Evolutionary conservation across 2,888 invertebrate species (phyloP).

Genomic region (Coelogynopora nodosa): DNA sequence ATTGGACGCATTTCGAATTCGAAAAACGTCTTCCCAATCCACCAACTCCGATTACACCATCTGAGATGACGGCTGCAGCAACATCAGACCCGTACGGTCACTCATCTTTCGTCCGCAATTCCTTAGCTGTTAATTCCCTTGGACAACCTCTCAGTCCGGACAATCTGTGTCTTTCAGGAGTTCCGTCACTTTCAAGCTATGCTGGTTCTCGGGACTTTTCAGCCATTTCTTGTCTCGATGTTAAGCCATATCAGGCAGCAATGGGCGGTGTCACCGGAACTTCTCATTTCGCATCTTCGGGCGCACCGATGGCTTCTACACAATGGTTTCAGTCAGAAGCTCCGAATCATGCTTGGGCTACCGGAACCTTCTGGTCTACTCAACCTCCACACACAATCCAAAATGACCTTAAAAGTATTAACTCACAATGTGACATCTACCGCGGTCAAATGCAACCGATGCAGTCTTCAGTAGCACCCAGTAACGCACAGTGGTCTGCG

Average conservation of each 20-base stretch:
- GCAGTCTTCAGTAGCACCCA: background rate
- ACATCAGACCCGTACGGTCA: background rate
- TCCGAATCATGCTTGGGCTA: background rate
- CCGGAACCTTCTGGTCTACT: constrained; percentile 5
- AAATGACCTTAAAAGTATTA: background rate
- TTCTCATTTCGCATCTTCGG: background rate
- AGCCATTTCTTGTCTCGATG: background rate
- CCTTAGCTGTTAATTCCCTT: background rate
- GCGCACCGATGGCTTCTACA: background rate
- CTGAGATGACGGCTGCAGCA: background rate
- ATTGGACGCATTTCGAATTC: constrained; percentile 23
- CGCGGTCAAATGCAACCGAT: background rate
- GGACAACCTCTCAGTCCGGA: constrained; percentile 9
- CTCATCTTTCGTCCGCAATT: background rate
- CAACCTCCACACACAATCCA: background rate
- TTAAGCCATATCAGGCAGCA: background rate
- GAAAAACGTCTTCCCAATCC: constrained; percentile 18
- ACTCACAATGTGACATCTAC: constrained; percentile 20
- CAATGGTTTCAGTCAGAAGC: constrained; percentile 14
- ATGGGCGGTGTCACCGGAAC: background rate
- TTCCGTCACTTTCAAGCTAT: background rate
- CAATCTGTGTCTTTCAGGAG: background rate
- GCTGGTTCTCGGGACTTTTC: background rate
- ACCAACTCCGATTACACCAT: background rate
- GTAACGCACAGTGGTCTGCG: background rate